Evolutionary conservation across 2,797 vertebrate species (phyloP).

Genomic region (Dallia pectoralis): DNA sequence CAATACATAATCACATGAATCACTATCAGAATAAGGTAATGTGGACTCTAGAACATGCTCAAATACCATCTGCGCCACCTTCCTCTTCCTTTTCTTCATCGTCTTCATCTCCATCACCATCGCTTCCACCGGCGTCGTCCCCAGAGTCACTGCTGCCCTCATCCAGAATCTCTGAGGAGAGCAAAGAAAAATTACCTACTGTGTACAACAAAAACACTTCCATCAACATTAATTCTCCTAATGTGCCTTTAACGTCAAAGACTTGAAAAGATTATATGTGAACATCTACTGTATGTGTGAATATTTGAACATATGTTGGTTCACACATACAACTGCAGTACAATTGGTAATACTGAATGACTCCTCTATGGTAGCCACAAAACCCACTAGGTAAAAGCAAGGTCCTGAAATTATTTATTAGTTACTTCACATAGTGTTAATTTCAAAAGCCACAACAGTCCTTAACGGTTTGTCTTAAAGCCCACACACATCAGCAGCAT

Average conservation of each 20-base stretch:
- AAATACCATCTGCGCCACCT: slow-evolving; percentile 61
- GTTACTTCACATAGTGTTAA: background rate
- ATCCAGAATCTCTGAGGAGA: slow-evolving; percentile 88
- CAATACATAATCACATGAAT: background rate
- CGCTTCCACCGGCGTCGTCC: slow-evolving; percentile 84
- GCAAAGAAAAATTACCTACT: slow-evolving; percentile 18
- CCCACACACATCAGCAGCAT: too few species aligned
- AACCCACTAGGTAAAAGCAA: background rate
- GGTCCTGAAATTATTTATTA: background rate
- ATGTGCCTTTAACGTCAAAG: background rate
- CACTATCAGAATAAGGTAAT: background rate
- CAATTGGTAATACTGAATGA: background rate
- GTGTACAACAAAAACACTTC: background rate
- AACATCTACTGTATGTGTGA: too few species aligned
- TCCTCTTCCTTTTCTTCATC: slow-evolving; percentile 71
- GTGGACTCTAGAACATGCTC: background rate
- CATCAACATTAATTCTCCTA: background rate
- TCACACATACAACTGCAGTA: background rate
- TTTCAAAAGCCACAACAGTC: background rate
- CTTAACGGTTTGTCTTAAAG: background rate
- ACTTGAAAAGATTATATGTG: background rate
- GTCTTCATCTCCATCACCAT: slow-evolving; percentile 83
- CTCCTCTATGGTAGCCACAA: background rate
- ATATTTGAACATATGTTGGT: too few species aligned
- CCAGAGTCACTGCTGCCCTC: slow-evolving; percentile 93